Percentiles rank a stretch among this genome's conserved stretches.
phyloP scores from a whole-genome alignment of 1,140 invertebrate genomes.

The Pygmarrhopalites habei region DNA sequence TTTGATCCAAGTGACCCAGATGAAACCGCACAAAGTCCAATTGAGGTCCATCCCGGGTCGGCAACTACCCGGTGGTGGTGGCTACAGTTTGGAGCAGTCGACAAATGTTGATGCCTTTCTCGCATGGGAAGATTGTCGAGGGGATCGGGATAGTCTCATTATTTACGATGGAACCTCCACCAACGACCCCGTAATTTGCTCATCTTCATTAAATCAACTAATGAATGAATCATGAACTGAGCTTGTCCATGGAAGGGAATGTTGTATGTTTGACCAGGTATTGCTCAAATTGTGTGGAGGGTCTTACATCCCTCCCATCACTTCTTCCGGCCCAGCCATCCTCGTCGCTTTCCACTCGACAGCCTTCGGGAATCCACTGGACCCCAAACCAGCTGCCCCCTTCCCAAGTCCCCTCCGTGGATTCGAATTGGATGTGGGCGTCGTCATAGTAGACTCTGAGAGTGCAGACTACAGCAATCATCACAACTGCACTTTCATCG shows the following conservation, averaged over 20 bases:
- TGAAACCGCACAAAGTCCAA: constrained; percentile 59
- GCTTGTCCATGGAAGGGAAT: too few species aligned
- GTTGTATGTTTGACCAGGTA: too few species aligned
- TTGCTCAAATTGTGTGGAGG: constrained; percentile 80
- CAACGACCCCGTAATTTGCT: constrained; percentile 71
- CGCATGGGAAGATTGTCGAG: constrained; percentile 77
- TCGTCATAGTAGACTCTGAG: constrained; percentile 78
- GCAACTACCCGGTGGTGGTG: constrained; percentile 46
- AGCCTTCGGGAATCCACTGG: constrained; percentile 59
- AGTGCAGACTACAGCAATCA: constrained; percentile 57
- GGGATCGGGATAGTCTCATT: constrained; percentile 78
- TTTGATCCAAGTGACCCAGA: constrained; percentile 68
- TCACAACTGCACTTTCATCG: constrained; percentile 35
- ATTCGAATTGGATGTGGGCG: constrained; percentile 74
- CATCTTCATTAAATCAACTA: too few species aligned
- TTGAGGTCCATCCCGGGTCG: constrained; percentile 69
- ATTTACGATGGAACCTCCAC: constrained; percentile 86
- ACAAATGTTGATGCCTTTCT: constrained; percentile 45
- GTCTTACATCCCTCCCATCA: constrained; percentile 36
- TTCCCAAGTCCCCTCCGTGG: constrained; percentile 57
- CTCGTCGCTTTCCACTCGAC: constrained; percentile 62
- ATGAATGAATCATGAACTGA: too few species aligned
- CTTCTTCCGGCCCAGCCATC: constrained; percentile 57
- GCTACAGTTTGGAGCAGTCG: constrained; percentile 35
- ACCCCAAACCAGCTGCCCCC: constrained; percentile 40